Evolutionary conservation across 2,113 vertebrate species (phyloP).

Genomic region (Python bivittatus): DNA sequence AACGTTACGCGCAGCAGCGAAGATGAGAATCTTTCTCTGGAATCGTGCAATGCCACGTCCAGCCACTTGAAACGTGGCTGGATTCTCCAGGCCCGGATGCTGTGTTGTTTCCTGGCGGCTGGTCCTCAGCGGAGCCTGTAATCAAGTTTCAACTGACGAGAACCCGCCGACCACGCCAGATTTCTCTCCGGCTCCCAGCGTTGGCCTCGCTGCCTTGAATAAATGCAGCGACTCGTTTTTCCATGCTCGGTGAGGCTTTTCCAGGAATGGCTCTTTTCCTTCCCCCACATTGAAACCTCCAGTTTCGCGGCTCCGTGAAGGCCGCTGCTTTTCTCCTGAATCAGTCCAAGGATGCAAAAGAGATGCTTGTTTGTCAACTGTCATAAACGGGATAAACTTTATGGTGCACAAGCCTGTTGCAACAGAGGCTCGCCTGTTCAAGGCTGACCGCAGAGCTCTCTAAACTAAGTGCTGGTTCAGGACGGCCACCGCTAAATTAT

Average conservation of each 20-base stretch:
- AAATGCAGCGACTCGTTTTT: neutral
- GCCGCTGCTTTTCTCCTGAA: neutral
- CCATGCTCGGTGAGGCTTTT: neutral
- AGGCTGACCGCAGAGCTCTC: neutral
- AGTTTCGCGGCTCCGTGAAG: neutral
- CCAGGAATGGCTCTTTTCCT: neutral
- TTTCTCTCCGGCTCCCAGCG: accelerated
- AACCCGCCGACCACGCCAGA: neutral
- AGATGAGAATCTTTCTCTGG: neutral
- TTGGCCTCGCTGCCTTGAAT: neutral
- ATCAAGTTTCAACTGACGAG: accelerated
- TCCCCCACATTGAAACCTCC: neutral
- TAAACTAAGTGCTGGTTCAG: neutral
- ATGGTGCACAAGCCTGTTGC: neutral
- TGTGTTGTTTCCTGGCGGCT: neutral
- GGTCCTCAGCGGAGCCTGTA: neutral
- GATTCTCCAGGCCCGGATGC: neutral
- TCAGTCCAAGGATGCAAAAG: neutral
- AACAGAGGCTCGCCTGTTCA: neutral
- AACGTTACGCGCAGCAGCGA: neutral
- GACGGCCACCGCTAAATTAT: neutral
- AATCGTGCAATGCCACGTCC: neutral
- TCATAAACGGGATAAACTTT: neutral
- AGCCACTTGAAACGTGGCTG: neutral
- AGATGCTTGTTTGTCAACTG: neutral